Base-by-base conservation (phyloP, 2,113 vertebrate species). In the Rhadina sibilatrix region DNA sequence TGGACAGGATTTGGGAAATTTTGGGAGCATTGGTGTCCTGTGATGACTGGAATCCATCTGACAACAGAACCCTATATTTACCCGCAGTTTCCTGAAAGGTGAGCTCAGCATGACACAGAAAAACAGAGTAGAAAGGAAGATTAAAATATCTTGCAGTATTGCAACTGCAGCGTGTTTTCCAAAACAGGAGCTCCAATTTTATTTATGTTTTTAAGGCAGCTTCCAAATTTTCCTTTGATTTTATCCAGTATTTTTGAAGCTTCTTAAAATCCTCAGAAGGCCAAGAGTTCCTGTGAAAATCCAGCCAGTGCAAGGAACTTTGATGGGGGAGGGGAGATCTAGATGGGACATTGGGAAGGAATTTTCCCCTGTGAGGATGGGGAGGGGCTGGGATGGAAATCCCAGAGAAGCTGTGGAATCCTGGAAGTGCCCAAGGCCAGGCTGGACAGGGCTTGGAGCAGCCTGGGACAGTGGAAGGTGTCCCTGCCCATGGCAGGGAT, bases 381-480 rank as follows among this genome's bases (percentile, higher is more conserved):
- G 11, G 14, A 69, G 22, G 23, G 27, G 13, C 38, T 77, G 72
- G 31, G 22, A 0, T 74, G 38, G 61, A 40, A 50, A 59, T 76
- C 15, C 60, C 33, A 53, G 52, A 21, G 28, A 0, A 30, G 78
- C 16, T 82, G 69, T 24, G 83, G 27, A 38, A 20, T 52, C 44
- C 38, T 82, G 44, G 52, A 0, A 25, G 27, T 46, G 53, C 0
- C 53, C 60, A 16, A 61, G n/a, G 69, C 15, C 24, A 20, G 38
- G 46, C 0, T 75, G 78, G 50, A 80, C 0, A 3, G 9, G 40
- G 17, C 5, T 15, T 4, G 59, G 54, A 90, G n/a, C 40, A 35
- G 0, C 60, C 54, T 42, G 87, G 40, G 40, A 6, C 0, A 3
- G 25, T 18, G 61, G 61, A 0, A 75, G 19, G 4, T 23, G 42